Percentiles rank a stretch among this genome's conserved stretches.
These are phyloP conservation scores for Amblyornis subalaris DNA, from an alignment of 2,113 vertebrate species.

Conservation along the genomic window DNA sequence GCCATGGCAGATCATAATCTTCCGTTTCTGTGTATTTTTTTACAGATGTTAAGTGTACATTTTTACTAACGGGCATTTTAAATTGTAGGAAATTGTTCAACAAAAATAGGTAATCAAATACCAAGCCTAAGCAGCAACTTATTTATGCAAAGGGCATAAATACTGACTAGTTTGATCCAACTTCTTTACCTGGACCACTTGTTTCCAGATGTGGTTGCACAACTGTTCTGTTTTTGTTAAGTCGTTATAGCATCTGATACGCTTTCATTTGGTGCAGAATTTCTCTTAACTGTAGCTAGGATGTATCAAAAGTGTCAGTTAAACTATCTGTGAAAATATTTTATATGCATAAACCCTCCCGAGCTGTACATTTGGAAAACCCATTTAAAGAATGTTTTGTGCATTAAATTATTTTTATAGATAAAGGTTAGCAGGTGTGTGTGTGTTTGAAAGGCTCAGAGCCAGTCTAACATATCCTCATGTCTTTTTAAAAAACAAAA, in stretches of 20 bases:
- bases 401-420: background rate
- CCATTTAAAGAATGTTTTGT: background rate
- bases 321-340: background rate
- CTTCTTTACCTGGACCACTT: background rate
- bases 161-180: background rate
- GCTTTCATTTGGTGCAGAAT: background rate
- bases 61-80: slow-evolving; percentile 13
- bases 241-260: background rate
- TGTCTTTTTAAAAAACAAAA: background rate
- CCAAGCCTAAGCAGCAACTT: slow-evolving; percentile 1
- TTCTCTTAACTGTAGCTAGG: slow-evolving; percentile 11
- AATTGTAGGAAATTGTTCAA: slow-evolving; percentile 20
- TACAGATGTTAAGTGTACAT: background rate
- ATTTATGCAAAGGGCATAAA: slow-evolving; percentile 5
- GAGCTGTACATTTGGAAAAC: background rate
- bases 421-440: background rate
- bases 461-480: background rate
- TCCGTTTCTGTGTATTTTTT: background rate
- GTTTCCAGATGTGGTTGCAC: slow-evolving; percentile 26
- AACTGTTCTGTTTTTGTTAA: background rate
- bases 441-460: background rate
- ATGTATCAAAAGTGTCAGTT: slow-evolving; percentile 38
- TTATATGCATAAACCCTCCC: background rate
- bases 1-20: background rate
- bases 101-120: background rate